Percentiles rank a stretch among this genome's conserved stretches.
phyloP scores from a whole-genome alignment of 2,113 vertebrate species.

The Caloenas nicobarica region DNA sequence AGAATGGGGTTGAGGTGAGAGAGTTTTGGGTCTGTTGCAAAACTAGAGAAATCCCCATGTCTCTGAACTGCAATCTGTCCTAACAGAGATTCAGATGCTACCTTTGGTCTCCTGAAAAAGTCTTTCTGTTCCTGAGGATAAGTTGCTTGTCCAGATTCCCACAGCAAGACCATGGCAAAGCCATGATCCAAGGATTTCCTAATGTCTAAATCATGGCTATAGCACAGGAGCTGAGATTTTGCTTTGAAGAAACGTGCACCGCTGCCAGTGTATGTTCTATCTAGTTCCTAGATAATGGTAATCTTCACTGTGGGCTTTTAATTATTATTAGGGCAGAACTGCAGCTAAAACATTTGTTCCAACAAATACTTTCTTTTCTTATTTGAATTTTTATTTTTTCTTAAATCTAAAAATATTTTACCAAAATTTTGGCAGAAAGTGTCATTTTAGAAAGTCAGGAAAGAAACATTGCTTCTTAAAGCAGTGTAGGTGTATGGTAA shows the following conservation, averaged over 20 bases:
- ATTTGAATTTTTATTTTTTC: neutral
- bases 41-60: neutral
- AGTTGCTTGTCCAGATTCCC: neutral
- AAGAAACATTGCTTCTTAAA: neutral
- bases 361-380: neutral
- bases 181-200: neutral
- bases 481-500: neutral
- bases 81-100: neutral
- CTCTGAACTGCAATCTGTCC: neutral
- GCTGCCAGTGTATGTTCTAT: neutral
- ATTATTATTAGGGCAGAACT: neutral
- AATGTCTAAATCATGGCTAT: neutral
- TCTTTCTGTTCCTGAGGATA: neutral
- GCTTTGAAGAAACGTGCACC: neutral
- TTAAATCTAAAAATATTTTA: neutral
- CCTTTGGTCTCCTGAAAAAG: neutral
- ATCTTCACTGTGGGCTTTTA: neutral
- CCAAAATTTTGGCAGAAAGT: neutral
- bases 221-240: neutral
- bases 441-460: neutral
- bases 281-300: neutral
- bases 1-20: neutral
- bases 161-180: neutral
- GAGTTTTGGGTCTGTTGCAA: neutral
- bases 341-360: neutral